A percentile compares a stretch with the other conserved stretches of the same genome.
phyloP scores from a whole-genome alignment of 1,140 invertebrate genomes.

The Camponotus pennsylvanicus region DNA sequence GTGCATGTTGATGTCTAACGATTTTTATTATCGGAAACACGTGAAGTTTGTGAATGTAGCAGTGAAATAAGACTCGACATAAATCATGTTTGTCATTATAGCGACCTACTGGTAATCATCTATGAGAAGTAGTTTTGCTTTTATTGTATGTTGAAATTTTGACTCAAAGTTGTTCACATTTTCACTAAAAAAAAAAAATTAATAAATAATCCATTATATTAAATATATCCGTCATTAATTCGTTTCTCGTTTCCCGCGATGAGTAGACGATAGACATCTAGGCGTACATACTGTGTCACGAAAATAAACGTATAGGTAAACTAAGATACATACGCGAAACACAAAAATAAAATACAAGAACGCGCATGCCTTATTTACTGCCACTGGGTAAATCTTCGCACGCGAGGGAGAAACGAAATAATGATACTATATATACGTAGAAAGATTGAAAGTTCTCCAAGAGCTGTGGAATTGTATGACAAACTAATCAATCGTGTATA shows the following conservation, averaged over 20 bases:
- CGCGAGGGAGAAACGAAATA: conserved; percentile 63
- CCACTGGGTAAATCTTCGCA: conserved; percentile 57
- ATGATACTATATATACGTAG: conserved; percentile 16
- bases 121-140: conserved; percentile 64
- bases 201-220: conserved; percentile 13
- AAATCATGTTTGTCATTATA: conserved; percentile 61
- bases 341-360: conserved; percentile 55
- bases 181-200: not conserved
- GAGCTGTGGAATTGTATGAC: conserved; percentile 56
- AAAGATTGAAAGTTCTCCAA: conserved; percentile 35
- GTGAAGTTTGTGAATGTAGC: conserved; percentile 66
- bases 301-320: conserved; percentile 5
- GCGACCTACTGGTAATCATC: conserved; percentile 57
- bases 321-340: conserved; percentile 36
- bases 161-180: conserved; percentile 43
- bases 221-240: conserved; percentile 57
- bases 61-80: conserved; percentile 64
- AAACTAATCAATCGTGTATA: conserved; percentile 57
- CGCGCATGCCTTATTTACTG: conserved; percentile 74
- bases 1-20: conserved; percentile 76
- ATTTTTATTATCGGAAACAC: conserved; percentile 71
- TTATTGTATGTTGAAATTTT: conserved; percentile 60
- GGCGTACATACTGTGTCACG: conserved; percentile 33
- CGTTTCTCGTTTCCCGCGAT: conserved; percentile 66
- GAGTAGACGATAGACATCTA: conserved; percentile 39